Percentiles rank a stretch among this genome's conserved stretches.
These are phyloP conservation scores for Xerus rutilus DNA, from an alignment of 2,797 vertebrate genomes.

Conservation along the genomic window DNA sequence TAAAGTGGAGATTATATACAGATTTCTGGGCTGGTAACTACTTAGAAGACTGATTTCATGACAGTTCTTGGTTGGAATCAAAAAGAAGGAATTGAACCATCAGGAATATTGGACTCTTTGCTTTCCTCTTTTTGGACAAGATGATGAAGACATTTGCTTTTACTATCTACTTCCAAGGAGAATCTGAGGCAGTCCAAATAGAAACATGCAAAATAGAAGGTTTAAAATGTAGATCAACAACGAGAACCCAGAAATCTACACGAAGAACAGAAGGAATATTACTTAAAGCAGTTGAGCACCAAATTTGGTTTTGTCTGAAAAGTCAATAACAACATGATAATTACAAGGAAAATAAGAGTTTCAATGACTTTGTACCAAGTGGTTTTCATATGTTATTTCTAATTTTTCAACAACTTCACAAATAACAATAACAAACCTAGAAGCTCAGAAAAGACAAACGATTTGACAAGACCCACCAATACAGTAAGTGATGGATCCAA, in stretches of 20 bases:
- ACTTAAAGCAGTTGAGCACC: background rate
- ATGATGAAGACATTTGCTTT: slow-evolving; percentile 17
- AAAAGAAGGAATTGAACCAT: background rate
- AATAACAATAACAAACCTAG: background rate
- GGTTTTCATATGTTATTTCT: slow-evolving; percentile 30
- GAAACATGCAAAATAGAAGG: background rate
- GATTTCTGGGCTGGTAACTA: slow-evolving; percentile 29
- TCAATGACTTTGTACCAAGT: background rate
- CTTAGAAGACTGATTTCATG: background rate
- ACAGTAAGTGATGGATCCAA: background rate
- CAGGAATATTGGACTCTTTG: background rate
- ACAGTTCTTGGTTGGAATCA: background rate
- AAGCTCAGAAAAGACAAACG: slow-evolving; percentile 15
- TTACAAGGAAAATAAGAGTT: background rate
- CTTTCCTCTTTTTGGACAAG: background rate
- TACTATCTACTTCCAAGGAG: slow-evolving; percentile 10
- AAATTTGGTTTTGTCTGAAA: background rate
- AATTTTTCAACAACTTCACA: slow-evolving; percentile 33
- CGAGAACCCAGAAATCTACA: background rate
- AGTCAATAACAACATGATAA: background rate
- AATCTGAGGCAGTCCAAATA: background rate
- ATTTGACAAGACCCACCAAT: background rate
- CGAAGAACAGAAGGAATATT: background rate
- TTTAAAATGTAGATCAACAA: slow-evolving; percentile 12
- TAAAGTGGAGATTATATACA: background rate